Percentiles rank a stretch among this genome's conserved stretches.
These are phyloP conservation scores for Enchytraeus crypticus DNA, from an alignment of 2,888 invertebrate genomes.

Conservation along the genomic window DNA sequence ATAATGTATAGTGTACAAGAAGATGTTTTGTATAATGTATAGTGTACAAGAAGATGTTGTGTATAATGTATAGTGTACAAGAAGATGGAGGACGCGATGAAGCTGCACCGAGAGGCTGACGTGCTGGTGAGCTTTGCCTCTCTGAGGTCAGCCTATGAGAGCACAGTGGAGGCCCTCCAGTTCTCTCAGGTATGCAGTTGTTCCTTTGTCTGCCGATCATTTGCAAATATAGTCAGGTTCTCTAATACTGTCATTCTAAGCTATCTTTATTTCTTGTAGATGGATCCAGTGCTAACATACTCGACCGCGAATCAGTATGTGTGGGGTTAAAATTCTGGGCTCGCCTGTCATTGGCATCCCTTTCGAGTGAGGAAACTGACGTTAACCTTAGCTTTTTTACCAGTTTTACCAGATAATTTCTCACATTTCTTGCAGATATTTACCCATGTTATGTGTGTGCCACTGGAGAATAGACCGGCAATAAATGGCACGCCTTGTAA, in stretches of 20 bases:
- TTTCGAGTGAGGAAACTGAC: too few species aligned
- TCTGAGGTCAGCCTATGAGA: constrained; percentile 90
- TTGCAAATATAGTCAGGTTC: background rate
- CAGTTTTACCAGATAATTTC: background rate
- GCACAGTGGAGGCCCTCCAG: constrained; percentile 84
- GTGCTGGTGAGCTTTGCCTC: constrained; percentile 95
- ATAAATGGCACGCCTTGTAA: too few species aligned
- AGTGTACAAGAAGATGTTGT: too few species aligned
- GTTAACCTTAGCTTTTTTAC: too few species aligned
- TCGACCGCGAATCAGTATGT: too few species aligned
- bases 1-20: too few species aligned
- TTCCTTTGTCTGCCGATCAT: too few species aligned
- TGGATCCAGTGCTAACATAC: background rate
- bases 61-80: constrained; percentile 70
- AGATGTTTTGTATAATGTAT: too few species aligned
- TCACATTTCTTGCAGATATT: background rate
- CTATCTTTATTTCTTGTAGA: background rate
- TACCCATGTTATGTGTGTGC: too few species aligned
- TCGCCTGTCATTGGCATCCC: too few species aligned
- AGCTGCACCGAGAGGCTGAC: constrained; percentile 85
- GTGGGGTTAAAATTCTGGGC: too few species aligned
- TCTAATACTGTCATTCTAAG: background rate
- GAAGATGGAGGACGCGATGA: constrained; percentile 91
- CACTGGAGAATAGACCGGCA: too few species aligned
- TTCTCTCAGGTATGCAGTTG: constrained; percentile 72